Conservation (phyloP, 2,888 invertebrate genomes). For the Amiota minor region DNA sequence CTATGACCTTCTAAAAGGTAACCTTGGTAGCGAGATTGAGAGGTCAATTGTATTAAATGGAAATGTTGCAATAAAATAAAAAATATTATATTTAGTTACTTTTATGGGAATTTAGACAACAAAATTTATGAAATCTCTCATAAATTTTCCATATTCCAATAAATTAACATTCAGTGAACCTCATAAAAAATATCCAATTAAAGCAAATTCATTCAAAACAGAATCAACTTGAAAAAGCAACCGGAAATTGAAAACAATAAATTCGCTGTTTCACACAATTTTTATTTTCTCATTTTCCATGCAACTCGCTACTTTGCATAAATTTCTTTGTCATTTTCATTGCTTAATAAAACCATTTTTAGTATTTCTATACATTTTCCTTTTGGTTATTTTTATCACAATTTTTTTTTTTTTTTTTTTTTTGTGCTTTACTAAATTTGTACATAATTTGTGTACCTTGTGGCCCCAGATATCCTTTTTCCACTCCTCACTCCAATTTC, state of each 20-base stretch:
- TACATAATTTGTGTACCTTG: not conserved
- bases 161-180: no score
- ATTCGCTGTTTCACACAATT: not conserved
- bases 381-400: not conserved
- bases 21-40: no score
- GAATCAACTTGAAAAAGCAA: not conserved
- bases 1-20: no score
- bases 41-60: no score
- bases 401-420: constrained; percentile 42
- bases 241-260: constrained; percentile 8
- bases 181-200: not conserved
- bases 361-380: not conserved
- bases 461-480: no score
- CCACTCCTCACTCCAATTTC: constrained; percentile 49
- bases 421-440: constrained; percentile 36
- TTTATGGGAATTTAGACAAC: no score
- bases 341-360: constrained; percentile 11
- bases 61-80: no score
- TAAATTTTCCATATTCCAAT: no score
- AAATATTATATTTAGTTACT: no score
- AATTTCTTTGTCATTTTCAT: not conserved
- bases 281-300: not conserved
- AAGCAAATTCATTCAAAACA: not conserved
- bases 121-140: no score
- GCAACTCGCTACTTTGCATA: not conserved